Conservation (phyloP, 37 sponge, comb jelly and placozoan genomes). For the Geodia barretti region DNA sequence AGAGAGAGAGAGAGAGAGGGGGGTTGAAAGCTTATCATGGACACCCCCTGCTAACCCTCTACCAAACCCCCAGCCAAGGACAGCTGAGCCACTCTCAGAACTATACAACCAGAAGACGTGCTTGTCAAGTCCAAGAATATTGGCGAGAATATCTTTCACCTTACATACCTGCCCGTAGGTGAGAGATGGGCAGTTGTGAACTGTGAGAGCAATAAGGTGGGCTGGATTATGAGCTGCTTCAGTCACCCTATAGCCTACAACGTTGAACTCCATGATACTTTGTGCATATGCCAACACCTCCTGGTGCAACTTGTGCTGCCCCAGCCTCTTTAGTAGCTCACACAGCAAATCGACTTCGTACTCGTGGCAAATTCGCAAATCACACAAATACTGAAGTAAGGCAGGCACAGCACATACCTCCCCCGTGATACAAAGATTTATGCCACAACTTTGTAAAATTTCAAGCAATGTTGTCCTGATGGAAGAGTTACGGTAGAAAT, state of each 20-base stretch:
- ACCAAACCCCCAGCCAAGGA: constrained; percentile 6
- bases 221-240: background rate
- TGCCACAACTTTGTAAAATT: background rate
- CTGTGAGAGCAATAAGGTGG: background rate
- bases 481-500: too few species aligned
- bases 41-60: too few species aligned
- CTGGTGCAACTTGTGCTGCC: background rate
- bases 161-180: background rate
- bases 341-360: constrained; percentile 19
- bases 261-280: background rate
- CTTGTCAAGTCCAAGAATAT: background rate
- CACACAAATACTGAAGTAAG: background rate
- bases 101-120: background rate
- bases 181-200: background rate
- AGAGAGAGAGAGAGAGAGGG: too few species aligned
- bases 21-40: background rate
- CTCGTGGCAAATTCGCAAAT: constrained; percentile 9
- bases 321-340: background rate
- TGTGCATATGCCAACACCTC: background rate
- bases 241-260: background rate
- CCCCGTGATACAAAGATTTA: background rate
- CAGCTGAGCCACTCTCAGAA: background rate
- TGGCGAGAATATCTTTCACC: constrained; percentile 1
- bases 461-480: too few species aligned
- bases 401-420: constrained; percentile 1